These are phyloP conservation scores for Pygmarrhopalites habei DNA, from an alignment of 1,140 invertebrate species.

Conservation along the genomic window DNA sequence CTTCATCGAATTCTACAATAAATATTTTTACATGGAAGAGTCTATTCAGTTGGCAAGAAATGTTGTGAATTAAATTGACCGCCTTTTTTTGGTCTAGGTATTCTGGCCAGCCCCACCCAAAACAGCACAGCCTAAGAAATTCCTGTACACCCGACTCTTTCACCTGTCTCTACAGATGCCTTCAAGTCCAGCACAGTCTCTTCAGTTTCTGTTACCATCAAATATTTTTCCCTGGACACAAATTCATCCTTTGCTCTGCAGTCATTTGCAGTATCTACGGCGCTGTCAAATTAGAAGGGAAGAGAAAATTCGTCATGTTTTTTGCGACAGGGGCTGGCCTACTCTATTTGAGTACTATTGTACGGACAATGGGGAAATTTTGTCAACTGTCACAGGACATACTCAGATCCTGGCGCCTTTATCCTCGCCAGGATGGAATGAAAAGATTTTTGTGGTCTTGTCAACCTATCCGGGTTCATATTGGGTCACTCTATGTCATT, in stretches of 20 bases:
- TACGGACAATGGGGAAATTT: conserved; percentile 9
- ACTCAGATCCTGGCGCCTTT: conserved; percentile 4
- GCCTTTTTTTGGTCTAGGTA: not conserved
- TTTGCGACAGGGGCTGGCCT: not conserved
- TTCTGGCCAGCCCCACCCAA: not conserved
- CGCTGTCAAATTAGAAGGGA: conserved; percentile 3
- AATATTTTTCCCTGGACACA: conserved; percentile 7
- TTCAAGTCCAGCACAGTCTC: conserved; percentile 5
- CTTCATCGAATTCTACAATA: too few relatives aligned
- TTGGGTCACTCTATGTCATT: conserved; percentile 11
- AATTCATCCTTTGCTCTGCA: not conserved
- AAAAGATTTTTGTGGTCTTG: conserved; percentile 1
- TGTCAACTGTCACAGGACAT: not conserved
- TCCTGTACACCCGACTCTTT: not conserved
- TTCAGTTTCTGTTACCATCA: not conserved
- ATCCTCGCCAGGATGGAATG: not conserved
- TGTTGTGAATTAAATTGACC: not conserved
- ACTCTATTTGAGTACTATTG: conserved; percentile 4
- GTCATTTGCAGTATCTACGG: not conserved
- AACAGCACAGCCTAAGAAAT: too few relatives aligned
- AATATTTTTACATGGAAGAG: not conserved
- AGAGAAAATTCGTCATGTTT: conserved; percentile 2
- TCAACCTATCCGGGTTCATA: not conserved
- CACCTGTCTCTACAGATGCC: not conserved
- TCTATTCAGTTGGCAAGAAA: not conserved